phyloP scores from a whole-genome alignment of 1,140 invertebrate species.

The Rhopalosiphum maidis region DNA sequence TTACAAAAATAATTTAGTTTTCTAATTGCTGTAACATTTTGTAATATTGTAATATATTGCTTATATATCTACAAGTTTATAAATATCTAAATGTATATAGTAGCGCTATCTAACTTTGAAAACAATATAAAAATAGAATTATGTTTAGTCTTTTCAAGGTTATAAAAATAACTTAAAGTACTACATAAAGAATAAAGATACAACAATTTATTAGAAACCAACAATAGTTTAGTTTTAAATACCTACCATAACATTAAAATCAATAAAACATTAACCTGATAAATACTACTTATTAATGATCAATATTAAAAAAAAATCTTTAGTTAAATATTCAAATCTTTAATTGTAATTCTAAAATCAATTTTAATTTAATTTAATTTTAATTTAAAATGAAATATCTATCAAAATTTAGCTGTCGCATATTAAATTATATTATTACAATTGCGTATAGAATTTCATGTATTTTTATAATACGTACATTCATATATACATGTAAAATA shows the following conservation, averaged over 20 bases:
- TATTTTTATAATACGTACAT: too few species aligned
- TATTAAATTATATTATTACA: neutral
- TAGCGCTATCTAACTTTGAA: neutral
- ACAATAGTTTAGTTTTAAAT: neutral
- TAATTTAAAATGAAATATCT: too few species aligned
- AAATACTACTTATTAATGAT: neutral
- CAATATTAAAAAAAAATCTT: neutral
- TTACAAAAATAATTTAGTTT: neutral
- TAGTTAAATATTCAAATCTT: neutral
- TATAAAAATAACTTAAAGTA: neutral
- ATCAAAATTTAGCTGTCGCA: neutral
- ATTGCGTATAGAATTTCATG: too few species aligned
- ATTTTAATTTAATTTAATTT: too few species aligned
- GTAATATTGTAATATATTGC: neutral
- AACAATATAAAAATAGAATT: neutral
- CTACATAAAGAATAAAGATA: neutral
- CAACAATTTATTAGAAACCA: too few species aligned
- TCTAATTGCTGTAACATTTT: neutral
- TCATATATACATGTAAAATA: too few species aligned
- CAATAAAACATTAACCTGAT: neutral
- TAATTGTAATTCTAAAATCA: neutral
- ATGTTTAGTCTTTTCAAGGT: neutral
- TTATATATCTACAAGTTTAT: neutral
- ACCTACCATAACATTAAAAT: neutral
- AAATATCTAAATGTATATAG: neutral